These are phyloP conservation scores for Cryptotermes secundus DNA, from an alignment of 1,140 invertebrate species.

Conservation along the genomic window DNA sequence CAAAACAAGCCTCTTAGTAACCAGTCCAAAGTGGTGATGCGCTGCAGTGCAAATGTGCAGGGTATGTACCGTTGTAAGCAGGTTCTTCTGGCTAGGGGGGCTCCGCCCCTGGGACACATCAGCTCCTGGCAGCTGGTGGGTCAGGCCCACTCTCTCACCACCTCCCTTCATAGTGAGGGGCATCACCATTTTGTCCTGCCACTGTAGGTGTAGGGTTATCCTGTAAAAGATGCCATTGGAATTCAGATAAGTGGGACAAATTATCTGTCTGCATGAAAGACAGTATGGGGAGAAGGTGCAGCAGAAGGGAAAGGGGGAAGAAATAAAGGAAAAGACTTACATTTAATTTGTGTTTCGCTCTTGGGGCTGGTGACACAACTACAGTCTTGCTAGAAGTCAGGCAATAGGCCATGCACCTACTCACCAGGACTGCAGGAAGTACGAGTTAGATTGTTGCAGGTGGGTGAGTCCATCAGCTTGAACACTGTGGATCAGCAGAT, in stretches of 20 bases:
- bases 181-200: neutral
- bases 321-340: too few species aligned
- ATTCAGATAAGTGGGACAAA: neutral
- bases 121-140: neutral
- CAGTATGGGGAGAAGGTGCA: too few species aligned
- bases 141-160: neutral
- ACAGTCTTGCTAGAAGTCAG: too few species aligned
- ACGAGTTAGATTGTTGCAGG: neutral
- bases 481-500: neutral
- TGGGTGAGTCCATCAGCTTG: neutral
- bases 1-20: neutral
- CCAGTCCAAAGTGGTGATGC: conserved; percentile 37
- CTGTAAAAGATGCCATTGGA: too few species aligned
- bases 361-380: too few species aligned
- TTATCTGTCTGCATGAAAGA: too few species aligned
- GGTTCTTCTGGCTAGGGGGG: conserved; percentile 37
- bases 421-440: neutral
- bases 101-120: conserved; percentile 12
- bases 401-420: neutral
- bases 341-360: too few species aligned
- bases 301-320: too few species aligned
- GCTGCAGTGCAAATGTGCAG: too few species aligned
- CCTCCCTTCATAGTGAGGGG: neutral
- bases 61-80: conserved; percentile 43
- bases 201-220: neutral